A percentile compares a stretch with the other conserved stretches of the same genome.
These are phyloP conservation scores for Apostichopus californicus DNA, from an alignment of 35 echinoderm and acorn worm genomes.

Conservation along the genomic window DNA sequence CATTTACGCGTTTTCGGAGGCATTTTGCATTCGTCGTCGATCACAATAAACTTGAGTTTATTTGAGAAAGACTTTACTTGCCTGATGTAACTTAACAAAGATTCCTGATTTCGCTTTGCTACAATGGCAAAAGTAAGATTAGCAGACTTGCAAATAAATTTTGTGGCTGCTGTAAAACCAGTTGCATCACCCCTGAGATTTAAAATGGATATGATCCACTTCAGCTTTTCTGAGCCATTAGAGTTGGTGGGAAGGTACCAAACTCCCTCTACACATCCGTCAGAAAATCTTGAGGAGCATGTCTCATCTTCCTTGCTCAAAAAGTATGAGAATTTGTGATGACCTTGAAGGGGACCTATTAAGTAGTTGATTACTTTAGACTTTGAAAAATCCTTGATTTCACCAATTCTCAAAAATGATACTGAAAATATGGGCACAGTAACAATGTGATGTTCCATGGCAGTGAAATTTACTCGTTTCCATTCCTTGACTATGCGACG, in stretches of 20 bases:
- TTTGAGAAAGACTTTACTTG: background rate
- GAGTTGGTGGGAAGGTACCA: too few relatives aligned
- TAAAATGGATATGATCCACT: background rate
- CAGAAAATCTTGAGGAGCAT: too few relatives aligned
- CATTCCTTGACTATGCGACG: slow-evolving; percentile 14
- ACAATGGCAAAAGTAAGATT: background rate
- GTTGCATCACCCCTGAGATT: background rate
- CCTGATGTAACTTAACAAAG: background rate
- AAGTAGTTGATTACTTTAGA: background rate
- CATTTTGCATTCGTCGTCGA: background rate
- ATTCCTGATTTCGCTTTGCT: background rate
- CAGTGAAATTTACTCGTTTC: background rate
- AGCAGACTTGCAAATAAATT: background rate
- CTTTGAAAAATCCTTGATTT: background rate
- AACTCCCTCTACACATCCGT: too few relatives aligned
- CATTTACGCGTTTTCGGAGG: background rate
- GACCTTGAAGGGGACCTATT: background rate
- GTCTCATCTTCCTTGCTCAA: too few relatives aligned
- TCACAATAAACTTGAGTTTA: background rate
- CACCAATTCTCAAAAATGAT: background rate
- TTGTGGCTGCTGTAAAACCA: background rate
- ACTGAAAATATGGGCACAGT: background rate
- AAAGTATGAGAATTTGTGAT: background rate
- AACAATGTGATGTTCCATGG: background rate
- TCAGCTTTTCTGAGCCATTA: too few relatives aligned